Conservation (phyloP, 1,140 invertebrate species). For the Scaptomyza pallida region DNA sequence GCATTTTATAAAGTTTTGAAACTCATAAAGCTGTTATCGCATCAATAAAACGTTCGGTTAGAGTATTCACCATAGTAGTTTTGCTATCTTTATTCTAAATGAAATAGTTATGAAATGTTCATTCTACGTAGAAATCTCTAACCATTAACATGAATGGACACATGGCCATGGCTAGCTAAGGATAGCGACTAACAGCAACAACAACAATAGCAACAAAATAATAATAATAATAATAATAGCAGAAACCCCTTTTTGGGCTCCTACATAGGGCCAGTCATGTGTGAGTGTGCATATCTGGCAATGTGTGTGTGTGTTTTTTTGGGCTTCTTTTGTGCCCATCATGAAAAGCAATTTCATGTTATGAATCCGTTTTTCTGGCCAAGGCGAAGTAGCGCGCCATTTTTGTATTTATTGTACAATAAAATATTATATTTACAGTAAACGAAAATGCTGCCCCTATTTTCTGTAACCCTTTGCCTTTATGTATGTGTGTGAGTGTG, state of each 20-base stretch:
- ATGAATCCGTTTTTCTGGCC: conserved; percentile 76
- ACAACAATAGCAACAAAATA: too few relatives aligned
- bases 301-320: conserved; percentile 10
- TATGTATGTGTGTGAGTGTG: conserved; percentile 6
- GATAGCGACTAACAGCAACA: conserved; percentile 17
- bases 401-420: conserved; percentile 75
- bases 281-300: conserved; percentile 18
- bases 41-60: background rate
- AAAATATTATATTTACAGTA: conserved; percentile 82
- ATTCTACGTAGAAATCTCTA: conserved; percentile 53
- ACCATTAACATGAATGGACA: conserved; percentile 62
- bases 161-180: conserved; percentile 16
- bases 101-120: conserved; percentile 71
- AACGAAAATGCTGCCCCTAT: conserved; percentile 56
- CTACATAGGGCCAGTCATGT: conserved; percentile 33
- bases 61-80: background rate
- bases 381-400: conserved; percentile 65
- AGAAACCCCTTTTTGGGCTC: conserved; percentile 39
- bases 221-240: conserved; percentile 4
- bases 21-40: background rate
- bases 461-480: background rate
- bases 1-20: too few relatives aligned
- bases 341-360: conserved; percentile 80
- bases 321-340: conserved; percentile 57
- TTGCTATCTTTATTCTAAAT: conserved; percentile 27